Evolutionary conservation across 1,140 invertebrate species (phyloP), one percentile per base, ranked within the genome.

Genomic region (Bursaphelenchus mucronatus): DNA sequence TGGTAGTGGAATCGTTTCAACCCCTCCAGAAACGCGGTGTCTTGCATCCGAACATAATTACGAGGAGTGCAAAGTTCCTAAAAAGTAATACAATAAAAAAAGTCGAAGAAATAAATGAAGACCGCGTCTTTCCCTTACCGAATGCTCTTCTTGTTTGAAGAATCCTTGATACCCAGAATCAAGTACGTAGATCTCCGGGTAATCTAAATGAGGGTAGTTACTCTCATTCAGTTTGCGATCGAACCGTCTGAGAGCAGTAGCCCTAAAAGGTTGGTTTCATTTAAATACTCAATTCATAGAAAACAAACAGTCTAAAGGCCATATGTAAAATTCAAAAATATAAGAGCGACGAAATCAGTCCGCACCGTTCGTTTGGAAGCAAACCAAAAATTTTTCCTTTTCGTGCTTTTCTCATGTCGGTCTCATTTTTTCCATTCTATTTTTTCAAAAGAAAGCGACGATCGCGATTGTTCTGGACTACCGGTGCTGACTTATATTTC

Each of bases 91-190:
- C 11, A 30, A 19, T 30, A 54, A 19, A 19, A 19, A 54, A n/a
- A n/a, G 19, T 54, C 39, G 11, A 54, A 30, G 30, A 30, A 30
- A 30, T 1, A 30, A 30, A 1, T 30, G 30, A 30, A 5, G 5
- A 30, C 30, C 5, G 8, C 11, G 11, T 54, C 13, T n/a, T n/a
- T 13, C 13, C 17, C 63, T 43, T 47, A 64, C 63, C 15, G 63
- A 63, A n/a, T 47, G 43, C 47, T 54, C 64, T 61, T n/a, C 21
- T n/a, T 71, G 40, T 19, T 44, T 41, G 67, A 62, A 96, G 83
- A 98, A 98, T 41, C 86, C 86, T 72, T 92, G 88, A 84, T 99
- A 99, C 5, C 95, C 95, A 0, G 91, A 91, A 75, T 94, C 88
- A 7, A 99, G 85, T 0, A 98, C 83, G 81, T 98, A 98, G 8